Evolutionary conservation across 1,140 invertebrate genomes (phyloP), one percentile per base, ranked within the genome.

Genomic region (Drosophila bocqueti): DNA sequence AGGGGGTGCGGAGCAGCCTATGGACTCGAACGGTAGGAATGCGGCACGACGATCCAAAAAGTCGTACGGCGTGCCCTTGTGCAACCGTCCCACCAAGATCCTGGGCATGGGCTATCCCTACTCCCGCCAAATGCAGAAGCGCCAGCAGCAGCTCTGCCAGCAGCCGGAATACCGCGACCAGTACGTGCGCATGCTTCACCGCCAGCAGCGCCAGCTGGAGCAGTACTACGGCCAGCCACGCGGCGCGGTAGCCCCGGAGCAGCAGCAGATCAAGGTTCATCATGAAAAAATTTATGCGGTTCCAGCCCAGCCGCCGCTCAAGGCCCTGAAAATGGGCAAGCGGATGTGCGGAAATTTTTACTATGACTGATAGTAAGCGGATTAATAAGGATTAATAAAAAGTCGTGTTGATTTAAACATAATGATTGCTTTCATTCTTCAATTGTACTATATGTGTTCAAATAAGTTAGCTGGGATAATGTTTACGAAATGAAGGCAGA

Each of bases 301-400:
- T n/a, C 83, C 83, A 24, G 18, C 57, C 3, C 64, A 71, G 3
- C n/a, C 50, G 2, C 21, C 46, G 16, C 36, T 54, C 4, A 52
- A 40, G 11, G 54, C 46, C 2, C 2, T 73, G 0, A 47, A 18
- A 13, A 42, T 11, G 10, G 68, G 73, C 9, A 50, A 36, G 4
- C 62, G 69, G 13, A 50, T 75, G n/a, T 89, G 84, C 34, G 83
- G 84, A n/a, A 87, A 87, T 64, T 87, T 72, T 55, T 87, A 89
- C 65, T 87, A 78, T 45, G 43, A 26, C n/a, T 86, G 55, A 45
- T 16, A 3, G 10, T 0, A 13, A 5, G 34, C 11, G 18, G 7
- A 7, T 24, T 24, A 24, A 24, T 24, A 24, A 9, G 46, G 16
- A 46, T 31, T 24, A 49, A 49, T 49, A 49, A 49, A 49, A 26